Evolutionary conservation across 2,113 vertebrate genomes (phyloP).

Genomic region (Pontoporia blainvillei): DNA sequence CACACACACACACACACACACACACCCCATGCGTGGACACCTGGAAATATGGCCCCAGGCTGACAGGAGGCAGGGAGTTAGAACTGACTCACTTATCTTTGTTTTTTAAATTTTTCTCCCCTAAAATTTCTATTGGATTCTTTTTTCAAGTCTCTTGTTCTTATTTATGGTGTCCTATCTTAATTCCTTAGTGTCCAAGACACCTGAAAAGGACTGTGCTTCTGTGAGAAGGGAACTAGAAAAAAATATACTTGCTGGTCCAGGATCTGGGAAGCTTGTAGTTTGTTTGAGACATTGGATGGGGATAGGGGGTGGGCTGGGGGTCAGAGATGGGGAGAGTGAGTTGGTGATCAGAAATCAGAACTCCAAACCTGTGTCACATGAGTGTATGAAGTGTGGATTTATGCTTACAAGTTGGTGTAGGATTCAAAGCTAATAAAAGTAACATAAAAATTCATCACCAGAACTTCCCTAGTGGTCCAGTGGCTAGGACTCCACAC

Average conservation of each 20-base stretch:
- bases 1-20: neutral
- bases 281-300: neutral
- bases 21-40: fast-evolving
- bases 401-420: neutral
- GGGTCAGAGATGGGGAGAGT: neutral
- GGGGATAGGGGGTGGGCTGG: neutral
- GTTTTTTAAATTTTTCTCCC: neutral
- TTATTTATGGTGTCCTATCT: neutral
- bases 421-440: neutral
- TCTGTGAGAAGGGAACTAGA: neutral
- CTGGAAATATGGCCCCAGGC: neutral
- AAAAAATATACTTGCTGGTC: neutral
- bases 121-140: neutral
- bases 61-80: neutral
- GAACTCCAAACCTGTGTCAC: neutral
- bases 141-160: neutral
- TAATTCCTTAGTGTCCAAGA: neutral
- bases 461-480: too few relatives aligned
- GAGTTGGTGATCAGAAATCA: neutral
- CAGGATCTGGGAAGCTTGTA: neutral
- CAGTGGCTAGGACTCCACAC: too few relatives aligned
- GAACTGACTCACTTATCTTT: neutral
- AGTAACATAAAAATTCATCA: neutral
- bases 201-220: neutral
- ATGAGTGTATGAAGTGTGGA: neutral